Evolutionary conservation across 1,140 invertebrate species (phyloP).

Genomic region (Cardiocondyla obscurior): DNA sequence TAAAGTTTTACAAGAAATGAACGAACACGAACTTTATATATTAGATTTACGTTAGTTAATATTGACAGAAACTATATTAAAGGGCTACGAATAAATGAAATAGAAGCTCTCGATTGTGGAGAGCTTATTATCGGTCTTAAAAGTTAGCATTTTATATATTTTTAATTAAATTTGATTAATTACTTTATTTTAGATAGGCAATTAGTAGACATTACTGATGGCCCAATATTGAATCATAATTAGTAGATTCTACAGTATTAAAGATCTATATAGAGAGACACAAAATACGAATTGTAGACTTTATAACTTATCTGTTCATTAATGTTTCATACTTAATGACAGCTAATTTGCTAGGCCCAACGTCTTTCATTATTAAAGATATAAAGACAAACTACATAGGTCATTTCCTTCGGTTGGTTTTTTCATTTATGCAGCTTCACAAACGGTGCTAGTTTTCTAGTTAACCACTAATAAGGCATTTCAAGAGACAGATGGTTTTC

Average conservation of each 20-base stretch:
- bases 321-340: slow-evolving; percentile 29
- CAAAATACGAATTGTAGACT: not conserved
- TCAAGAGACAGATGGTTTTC: slow-evolving; percentile 23
- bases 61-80: not conserved
- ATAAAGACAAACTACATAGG: slow-evolving; percentile 40
- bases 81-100: not conserved
- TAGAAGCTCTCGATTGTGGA: slow-evolving; percentile 6
- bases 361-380: slow-evolving; percentile 27
- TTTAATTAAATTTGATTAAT: not conserved
- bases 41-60: not conserved
- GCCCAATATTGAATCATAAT: not conserved
- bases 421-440: not conserved
- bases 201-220: not conserved
- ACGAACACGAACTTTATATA: slow-evolving; percentile 9
- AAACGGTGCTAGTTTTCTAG: not conserved
- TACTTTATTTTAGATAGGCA: not conserved
- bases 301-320: slow-evolving; percentile 15
- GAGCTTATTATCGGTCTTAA: not conserved
- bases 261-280: not conserved
- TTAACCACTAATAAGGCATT: slow-evolving; percentile 15
- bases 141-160: not conserved
- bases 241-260: not conserved
- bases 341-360: slow-evolving; percentile 26
- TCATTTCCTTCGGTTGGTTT: not conserved
- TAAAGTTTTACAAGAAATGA: not conserved